Evolutionary conservation across 2,113 vertebrate genomes (phyloP).

Genomic region (Daboia siamensis): DNA sequence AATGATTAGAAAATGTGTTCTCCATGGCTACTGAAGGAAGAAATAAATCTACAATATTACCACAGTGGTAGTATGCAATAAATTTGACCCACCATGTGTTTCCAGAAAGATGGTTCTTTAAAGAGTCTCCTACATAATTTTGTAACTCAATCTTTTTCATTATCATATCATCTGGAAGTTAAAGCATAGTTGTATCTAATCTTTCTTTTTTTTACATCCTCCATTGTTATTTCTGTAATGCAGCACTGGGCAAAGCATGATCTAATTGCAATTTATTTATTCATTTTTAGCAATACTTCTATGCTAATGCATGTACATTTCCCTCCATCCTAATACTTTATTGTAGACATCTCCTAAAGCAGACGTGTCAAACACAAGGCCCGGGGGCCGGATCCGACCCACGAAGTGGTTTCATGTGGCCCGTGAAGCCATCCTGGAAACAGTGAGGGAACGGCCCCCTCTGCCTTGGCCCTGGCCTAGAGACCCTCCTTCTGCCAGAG

Average conservation of each 20-base stretch:
- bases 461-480: no score
- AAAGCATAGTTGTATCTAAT: not conserved
- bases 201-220: not conserved
- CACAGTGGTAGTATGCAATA: not conserved
- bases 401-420: no score
- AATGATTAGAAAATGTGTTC: not conserved
- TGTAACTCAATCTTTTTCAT: not conserved
- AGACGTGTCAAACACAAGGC: no score
- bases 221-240: not conserved
- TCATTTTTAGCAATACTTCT: not conserved
- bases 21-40: not conserved
- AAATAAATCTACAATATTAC: not conserved
- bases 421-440: no score
- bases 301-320: not conserved
- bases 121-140: not conserved
- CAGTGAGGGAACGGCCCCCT: no score
- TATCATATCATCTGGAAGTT: not conserved
- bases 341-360: not conserved
- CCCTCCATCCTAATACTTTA: not conserved
- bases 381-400: no score
- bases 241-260: not conserved
- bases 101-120: not conserved
- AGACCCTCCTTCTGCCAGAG: no score
- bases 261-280: not conserved
- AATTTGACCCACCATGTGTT: not conserved